phyloP scores from a whole-genome alignment of 2,797 vertebrate species.

The Danio aesculapii region DNA sequence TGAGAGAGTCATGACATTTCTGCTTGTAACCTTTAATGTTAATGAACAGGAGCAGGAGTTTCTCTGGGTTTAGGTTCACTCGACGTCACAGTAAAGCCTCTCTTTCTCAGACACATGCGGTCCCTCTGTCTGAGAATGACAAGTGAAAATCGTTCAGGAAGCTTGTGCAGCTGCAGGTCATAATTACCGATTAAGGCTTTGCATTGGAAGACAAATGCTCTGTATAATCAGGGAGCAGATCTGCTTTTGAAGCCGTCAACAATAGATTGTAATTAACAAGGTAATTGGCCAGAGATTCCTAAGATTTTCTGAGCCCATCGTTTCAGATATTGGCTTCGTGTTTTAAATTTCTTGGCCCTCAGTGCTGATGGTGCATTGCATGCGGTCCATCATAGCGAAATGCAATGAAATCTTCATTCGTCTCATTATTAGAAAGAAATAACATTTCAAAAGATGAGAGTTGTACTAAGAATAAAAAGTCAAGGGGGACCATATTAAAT shows the following conservation, averaged over 20 bases:
- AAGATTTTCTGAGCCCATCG: conserved; percentile 77
- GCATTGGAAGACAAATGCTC: conserved; percentile 80
- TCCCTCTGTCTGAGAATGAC: conserved; percentile 48
- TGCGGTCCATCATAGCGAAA: not conserved
- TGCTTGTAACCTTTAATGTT: conserved; percentile 52
- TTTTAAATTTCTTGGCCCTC: conserved; percentile 36
- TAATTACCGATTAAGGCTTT: conserved; percentile 85
- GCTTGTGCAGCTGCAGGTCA: conserved; percentile 82
- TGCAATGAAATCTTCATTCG: not conserved
- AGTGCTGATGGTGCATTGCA: conserved; percentile 64
- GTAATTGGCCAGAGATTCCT: conserved; percentile 84
- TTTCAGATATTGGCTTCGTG: conserved; percentile 74
- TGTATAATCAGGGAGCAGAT: conserved; percentile 81
- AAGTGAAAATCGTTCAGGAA: conserved; percentile 56
- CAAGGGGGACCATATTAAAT: not conserved
- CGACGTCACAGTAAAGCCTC: conserved; percentile 25
- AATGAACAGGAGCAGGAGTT: conserved; percentile 50
- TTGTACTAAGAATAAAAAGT: not conserved
- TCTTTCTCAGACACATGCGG: not conserved
- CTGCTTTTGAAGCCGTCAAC: conserved; percentile 80
- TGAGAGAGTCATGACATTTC: conserved; percentile 57
- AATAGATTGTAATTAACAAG: conserved; percentile 87
- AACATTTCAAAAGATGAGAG: not conserved
- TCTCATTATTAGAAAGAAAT: not conserved
- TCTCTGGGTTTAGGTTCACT: conserved; percentile 25